Conservation (phyloP, 2,797 vertebrate genomes). For the Enteromius unitaeniatus region DNA sequence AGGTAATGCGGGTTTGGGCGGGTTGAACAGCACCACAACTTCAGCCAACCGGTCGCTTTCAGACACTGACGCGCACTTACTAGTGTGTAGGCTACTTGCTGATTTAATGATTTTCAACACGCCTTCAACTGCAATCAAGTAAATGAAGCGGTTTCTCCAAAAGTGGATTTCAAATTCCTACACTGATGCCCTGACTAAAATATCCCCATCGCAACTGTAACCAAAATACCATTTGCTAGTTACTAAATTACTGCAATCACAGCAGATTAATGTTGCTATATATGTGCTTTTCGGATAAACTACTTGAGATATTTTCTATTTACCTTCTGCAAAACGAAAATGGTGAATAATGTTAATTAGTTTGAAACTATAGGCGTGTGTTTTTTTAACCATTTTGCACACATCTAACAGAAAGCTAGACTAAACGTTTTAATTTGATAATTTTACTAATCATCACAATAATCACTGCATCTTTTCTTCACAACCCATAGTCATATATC, state of each 20-base stretch:
- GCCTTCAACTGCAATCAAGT: background rate
- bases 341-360: background rate
- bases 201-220: background rate
- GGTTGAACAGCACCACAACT: conserved; percentile 68
- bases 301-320: background rate
- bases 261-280: background rate
- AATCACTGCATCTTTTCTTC: background rate
- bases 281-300: background rate
- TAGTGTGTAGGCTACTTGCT: background rate
- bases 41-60: conserved; percentile 64
- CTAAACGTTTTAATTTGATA: background rate
- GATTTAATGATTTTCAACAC: background rate
- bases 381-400: background rate
- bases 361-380: background rate
- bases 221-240: background rate
- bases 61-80: conserved; percentile 52
- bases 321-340: background rate
- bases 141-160: background rate
- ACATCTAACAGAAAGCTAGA: background rate
- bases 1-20: conserved; percentile 62
- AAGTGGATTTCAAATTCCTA: background rate
- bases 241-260: too few relatives aligned
- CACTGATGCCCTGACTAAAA: background rate
- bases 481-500: background rate
- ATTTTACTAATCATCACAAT: background rate